Conservation (phyloP, 2,113 vertebrate species). For the Heterotilapia buettikoferi region DNA sequence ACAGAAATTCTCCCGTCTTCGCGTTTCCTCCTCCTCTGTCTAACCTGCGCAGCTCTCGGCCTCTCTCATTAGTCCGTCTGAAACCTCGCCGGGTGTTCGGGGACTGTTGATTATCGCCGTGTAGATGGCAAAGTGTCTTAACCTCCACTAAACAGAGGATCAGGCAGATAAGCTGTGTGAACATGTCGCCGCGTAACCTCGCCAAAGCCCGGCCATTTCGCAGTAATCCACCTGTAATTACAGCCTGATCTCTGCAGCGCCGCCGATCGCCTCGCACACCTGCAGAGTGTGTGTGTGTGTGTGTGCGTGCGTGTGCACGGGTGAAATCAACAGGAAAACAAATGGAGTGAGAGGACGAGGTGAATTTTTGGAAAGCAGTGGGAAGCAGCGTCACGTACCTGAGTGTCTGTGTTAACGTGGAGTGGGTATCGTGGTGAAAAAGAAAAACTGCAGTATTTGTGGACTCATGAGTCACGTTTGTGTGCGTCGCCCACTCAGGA, state of each 20-base stretch:
- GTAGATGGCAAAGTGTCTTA: slow-evolving; percentile 10
- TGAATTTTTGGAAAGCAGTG: neutral
- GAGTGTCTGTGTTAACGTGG: neutral
- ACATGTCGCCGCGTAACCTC: neutral
- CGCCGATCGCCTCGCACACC: neutral
- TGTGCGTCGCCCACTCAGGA: neutral
- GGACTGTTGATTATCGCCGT: neutral
- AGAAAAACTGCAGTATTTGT: neutral
- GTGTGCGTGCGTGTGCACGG: fast-evolving
- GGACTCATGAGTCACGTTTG: slow-evolving; percentile 6
- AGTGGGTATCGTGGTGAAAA: neutral
- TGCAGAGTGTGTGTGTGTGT: neutral
- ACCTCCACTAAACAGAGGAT: slow-evolving; percentile 39
- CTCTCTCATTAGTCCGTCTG: neutral
- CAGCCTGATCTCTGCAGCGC: neutral
- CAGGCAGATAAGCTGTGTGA: slow-evolving; percentile 13
- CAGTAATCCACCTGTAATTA: slow-evolving; percentile 32
- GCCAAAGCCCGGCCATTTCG: neutral
- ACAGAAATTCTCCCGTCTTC: neutral
- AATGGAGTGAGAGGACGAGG: neutral
- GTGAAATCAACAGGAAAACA: neutral
- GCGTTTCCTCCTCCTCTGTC: neutral
- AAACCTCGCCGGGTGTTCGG: neutral
- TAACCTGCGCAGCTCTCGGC: neutral
- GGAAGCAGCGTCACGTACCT: neutral